These are phyloP conservation scores for Arenaria interpres DNA, from an alignment of 2,113 vertebrate genomes.

Conservation along the genomic window DNA sequence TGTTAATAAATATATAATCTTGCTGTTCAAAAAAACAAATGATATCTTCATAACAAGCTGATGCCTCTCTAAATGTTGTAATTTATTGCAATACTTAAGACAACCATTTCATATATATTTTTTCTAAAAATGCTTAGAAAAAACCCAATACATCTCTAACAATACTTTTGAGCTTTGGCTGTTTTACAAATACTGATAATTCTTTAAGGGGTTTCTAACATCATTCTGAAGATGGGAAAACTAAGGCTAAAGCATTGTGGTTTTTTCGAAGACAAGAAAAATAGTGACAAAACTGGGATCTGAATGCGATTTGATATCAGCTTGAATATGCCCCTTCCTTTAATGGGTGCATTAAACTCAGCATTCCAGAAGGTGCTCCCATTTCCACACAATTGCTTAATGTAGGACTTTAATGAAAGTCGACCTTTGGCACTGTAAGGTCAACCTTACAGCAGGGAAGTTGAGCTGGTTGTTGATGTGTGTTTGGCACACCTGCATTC, in stretches of 20 bases:
- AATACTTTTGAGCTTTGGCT: neutral
- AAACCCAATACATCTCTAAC: accelerated
- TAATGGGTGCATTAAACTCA: neutral
- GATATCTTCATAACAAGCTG: slow-evolving; percentile 4
- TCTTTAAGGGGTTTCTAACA: neutral
- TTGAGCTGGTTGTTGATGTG: accelerated
- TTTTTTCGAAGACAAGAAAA: neutral
- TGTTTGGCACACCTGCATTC: neutral
- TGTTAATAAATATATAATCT: neutral
- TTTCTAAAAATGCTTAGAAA: neutral
- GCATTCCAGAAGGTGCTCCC: neutral
- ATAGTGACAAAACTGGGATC: neutral
- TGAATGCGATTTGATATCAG: neutral
- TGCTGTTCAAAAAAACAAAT: neutral
- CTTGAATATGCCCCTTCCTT: neutral
- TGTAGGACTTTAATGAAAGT: neutral
- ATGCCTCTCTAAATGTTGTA: slow-evolving; percentile 7
- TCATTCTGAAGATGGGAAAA: neutral
- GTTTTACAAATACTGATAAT: neutral
- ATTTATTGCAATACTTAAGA: neutral
- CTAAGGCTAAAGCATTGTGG: neutral
- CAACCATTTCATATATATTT: slow-evolving; percentile 1
- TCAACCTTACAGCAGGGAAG: neutral
- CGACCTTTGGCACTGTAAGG: neutral
- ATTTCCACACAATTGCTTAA: neutral